A percentile compares a stretch with the other conserved stretches of the same genome.
Conservation (phyloP, 2,113 vertebrate species). For the Mixornis gularis region DNA sequence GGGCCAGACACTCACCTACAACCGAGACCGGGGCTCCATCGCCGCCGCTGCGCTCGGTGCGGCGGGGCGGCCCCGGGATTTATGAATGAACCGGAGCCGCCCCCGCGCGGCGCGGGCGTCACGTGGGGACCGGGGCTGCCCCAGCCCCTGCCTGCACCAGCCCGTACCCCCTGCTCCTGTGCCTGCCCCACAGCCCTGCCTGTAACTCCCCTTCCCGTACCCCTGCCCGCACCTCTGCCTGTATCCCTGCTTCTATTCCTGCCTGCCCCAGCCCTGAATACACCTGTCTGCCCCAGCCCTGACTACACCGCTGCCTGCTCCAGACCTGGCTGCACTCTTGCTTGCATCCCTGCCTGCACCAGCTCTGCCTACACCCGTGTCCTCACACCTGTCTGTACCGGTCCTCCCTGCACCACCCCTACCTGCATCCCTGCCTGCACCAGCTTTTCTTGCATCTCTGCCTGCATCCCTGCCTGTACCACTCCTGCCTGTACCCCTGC, state of each 20-base stretch:
- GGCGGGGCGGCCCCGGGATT: conserved; percentile 40
- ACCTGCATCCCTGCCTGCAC: neutral
- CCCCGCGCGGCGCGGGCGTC: conserved; percentile 42
- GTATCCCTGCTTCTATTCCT: neutral
- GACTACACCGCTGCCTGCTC: no score
- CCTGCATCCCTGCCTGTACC: neutral
- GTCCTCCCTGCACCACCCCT: neutral
- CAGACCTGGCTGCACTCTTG: neutral
- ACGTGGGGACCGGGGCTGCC: conserved; percentile 37
- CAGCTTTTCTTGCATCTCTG: neutral
- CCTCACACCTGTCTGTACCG: neutral
- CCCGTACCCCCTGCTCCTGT: neutral
- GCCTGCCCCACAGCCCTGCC: neutral
- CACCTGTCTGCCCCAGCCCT: no score
- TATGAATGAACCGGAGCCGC: conserved; percentile 55
- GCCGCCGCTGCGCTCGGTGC: conserved; percentile 38
- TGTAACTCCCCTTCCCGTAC: neutral
- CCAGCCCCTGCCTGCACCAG: neutral
- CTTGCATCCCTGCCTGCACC: neutral
- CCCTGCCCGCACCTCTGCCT: neutral
- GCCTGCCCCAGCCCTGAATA: neutral
- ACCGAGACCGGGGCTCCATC: conserved; percentile 36
- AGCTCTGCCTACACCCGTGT: neutral
- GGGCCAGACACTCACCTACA: conserved; percentile 17
- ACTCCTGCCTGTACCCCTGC: no score